These are phyloP conservation scores for Capromys pilorides DNA, from an alignment of 2,797 vertebrate genomes.

Conservation along the genomic window DNA sequence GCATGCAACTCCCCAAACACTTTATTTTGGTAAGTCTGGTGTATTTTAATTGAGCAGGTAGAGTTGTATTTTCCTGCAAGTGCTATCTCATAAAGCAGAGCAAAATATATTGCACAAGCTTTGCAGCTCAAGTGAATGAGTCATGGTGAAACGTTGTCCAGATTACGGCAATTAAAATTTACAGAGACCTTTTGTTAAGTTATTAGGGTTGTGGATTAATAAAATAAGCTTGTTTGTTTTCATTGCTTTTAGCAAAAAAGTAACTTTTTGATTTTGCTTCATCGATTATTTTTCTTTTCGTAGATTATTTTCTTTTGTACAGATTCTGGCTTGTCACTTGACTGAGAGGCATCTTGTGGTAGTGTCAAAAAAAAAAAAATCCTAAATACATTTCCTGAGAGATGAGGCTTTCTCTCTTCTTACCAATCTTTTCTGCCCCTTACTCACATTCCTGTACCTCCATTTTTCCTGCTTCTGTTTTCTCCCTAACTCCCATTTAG, in stretches of 20 bases:
- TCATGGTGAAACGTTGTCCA: slow-evolving; percentile 72
- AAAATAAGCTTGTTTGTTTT: slow-evolving; percentile 73
- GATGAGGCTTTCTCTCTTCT: background rate
- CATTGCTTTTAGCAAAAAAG: slow-evolving; percentile 63
- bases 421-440: background rate
- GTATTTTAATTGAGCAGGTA: slow-evolving; percentile 61
- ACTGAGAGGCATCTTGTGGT: slow-evolving; percentile 9
- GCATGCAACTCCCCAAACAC: slow-evolving; percentile 2
- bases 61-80: slow-evolving; percentile 71
- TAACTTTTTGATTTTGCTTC: slow-evolving; percentile 66
- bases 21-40: slow-evolving; percentile 61
- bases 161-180: slow-evolving; percentile 78
- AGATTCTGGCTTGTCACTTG: slow-evolving; percentile 45
- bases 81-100: slow-evolving; percentile 69
- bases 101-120: slow-evolving; percentile 72
- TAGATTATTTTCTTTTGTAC: slow-evolving; percentile 11
- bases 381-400: slow-evolving; percentile 44
- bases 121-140: slow-evolving; percentile 61
- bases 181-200: slow-evolving; percentile 75
- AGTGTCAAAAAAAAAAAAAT: slow-evolving; percentile 21
- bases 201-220: slow-evolving; percentile 71
- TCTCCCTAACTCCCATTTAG: background rate
- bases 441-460: background rate
- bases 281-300: slow-evolving; percentile 43
- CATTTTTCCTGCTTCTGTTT: background rate